Conservation (phyloP, 2,888 invertebrate genomes). For the Margaritifera margaritifera region DNA sequence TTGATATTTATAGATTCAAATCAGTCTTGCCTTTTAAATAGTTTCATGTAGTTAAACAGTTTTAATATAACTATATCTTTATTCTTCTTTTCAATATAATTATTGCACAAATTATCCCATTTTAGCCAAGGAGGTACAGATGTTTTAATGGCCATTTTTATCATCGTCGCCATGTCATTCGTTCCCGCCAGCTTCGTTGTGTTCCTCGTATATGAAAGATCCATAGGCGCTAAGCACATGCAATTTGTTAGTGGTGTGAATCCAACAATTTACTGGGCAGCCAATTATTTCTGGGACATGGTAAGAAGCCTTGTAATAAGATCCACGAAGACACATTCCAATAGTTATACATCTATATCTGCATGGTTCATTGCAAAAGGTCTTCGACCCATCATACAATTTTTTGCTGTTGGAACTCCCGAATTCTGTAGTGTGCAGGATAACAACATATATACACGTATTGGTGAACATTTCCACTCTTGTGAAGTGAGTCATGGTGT, state of each 20-base stretch:
- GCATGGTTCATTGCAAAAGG: too few relatives aligned
- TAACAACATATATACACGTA: too few relatives aligned
- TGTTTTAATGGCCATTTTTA: slow-evolving; percentile 74
- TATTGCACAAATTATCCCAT: slow-evolving; percentile 54
- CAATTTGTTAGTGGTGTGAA: slow-evolving; percentile 73
- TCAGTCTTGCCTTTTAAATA: not conserved
- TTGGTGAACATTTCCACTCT: too few relatives aligned
- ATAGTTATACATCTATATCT: too few relatives aligned
- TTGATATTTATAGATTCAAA: not conserved
- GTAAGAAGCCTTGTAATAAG: slow-evolving; percentile 36
- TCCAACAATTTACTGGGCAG: slow-evolving; percentile 72
- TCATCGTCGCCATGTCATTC: slow-evolving; percentile 74
- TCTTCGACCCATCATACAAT: too few relatives aligned
- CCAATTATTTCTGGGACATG: slow-evolving; percentile 74
- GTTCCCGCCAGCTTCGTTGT: slow-evolving; percentile 74
- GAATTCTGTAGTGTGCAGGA: too few relatives aligned
- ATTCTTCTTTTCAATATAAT: too few relatives aligned
- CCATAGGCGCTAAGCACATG: slow-evolving; percentile 73
- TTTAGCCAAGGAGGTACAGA: slow-evolving; percentile 62
- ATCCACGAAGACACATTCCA: too few relatives aligned
- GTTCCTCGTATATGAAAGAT: slow-evolving; percentile 73
- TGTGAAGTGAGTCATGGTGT: too few relatives aligned
- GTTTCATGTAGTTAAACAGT: not conserved
- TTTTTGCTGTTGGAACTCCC: too few relatives aligned
- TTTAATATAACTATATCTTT: not conserved